Evolutionary conservation across 2,888 invertebrate species (phyloP), one percentile per base, ranked within the genome.

Genomic region (Sphinx pinastri): DNA sequence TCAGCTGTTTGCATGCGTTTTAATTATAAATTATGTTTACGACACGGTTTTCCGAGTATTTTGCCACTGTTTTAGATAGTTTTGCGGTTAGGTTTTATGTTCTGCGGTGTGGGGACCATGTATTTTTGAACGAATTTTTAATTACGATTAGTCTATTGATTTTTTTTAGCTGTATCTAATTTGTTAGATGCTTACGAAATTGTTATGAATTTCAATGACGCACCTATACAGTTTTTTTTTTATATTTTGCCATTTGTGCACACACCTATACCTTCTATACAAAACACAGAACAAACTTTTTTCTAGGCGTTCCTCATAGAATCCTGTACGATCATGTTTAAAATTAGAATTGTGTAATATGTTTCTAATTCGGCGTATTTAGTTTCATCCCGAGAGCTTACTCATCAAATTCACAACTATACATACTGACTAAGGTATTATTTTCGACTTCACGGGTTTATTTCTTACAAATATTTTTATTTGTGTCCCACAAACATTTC

Each of bases 21-120:
- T 71, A 71, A 71, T 71, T 71, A 58, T 71, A 71, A 67, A 71
- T 67, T 58, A 66, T 68, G 55, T 71, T 68, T 68, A 67, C 63
- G 66, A 47, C 19, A n/a, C 38, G 55, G 71, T 68, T 68, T 71
- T 70, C 5, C 58, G 13, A 70, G 69, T 60, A 60, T 67, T 70
- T 67, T 67, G 57, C 67, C 38, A 38, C 38, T 31, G 55, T 58
- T 58, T 51, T 52, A 51, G 49, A 31, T 52, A 45, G 63, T 69
- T 63, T 45, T 69, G 69, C 38, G 52, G 54, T 63, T 38, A n/a
- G 51, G n/a, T 25, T 63, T 10, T 63, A 25, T 25, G 25, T 38
- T 60, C 52, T 19, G 13, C 16, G 16, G 13, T 49, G 13, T 55
- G 25, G 19, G 6, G 12, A 25, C 4, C 38, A 38, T n/a, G 25